Conservation (phyloP, 2,797 vertebrate genomes). For the Euthynnus affinis region DNA sequence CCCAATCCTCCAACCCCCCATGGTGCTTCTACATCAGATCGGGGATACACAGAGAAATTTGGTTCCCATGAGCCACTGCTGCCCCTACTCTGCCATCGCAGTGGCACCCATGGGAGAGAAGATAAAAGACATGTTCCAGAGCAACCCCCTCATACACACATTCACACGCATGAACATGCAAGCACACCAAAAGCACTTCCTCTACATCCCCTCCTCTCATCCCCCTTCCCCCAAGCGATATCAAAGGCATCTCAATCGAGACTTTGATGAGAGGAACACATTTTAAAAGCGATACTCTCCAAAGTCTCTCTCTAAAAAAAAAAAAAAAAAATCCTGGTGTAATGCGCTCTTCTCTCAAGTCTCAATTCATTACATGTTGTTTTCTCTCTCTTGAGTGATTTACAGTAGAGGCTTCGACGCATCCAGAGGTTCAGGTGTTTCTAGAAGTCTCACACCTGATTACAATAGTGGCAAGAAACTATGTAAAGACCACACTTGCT, state of each 20-base stretch:
- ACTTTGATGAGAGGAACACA: constrained; percentile 81
- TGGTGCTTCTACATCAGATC: constrained; percentile 74
- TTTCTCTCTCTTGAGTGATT: constrained; percentile 46
- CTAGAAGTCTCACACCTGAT: constrained; percentile 30
- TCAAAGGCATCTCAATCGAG: constrained; percentile 81
- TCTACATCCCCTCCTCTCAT: constrained; percentile 67
- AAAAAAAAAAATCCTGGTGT: constrained; percentile 41
- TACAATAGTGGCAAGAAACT: not conserved
- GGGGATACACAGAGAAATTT: constrained; percentile 70
- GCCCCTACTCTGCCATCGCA: constrained; percentile 77
- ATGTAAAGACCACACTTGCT: not conserved
- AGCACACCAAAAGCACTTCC: constrained; percentile 71
- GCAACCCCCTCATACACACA: constrained; percentile 62
- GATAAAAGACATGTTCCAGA: constrained; percentile 83
- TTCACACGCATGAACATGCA: constrained; percentile 34
- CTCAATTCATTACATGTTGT: constrained; percentile 59
- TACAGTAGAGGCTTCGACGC: constrained; percentile 33
- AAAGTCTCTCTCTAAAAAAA: constrained; percentile 54
- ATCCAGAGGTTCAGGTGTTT: constrained; percentile 47
- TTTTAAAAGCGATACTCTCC: constrained; percentile 77
- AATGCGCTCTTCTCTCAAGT: constrained; percentile 49
- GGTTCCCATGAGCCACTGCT: constrained; percentile 81
- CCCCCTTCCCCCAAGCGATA: constrained; percentile 68
- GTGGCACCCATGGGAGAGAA: constrained; percentile 84
- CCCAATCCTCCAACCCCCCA: constrained; percentile 51